Evolutionary conservation across 1,140 invertebrate genomes (phyloP).

Genomic region (Zeugodacus cucurbitae): DNA sequence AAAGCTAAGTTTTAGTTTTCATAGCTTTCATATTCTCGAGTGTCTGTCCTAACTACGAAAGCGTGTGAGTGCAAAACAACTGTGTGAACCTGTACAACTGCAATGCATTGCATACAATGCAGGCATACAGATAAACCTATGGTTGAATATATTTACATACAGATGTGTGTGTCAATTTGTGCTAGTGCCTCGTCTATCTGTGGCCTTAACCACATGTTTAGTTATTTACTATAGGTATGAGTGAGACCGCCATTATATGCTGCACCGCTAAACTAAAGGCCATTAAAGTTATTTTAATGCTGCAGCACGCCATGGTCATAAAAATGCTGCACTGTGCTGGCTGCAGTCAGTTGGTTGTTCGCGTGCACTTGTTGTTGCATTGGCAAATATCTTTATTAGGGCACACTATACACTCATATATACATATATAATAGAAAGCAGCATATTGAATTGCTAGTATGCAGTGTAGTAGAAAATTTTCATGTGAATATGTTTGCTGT

Average conservation of each 20-base stretch:
- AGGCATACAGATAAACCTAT: background rate
- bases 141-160: background rate
- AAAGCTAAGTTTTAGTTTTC: background rate
- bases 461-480: too few relatives aligned
- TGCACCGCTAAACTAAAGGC: background rate
- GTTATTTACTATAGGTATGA: background rate
- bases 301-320: background rate
- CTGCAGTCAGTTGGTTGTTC: background rate
- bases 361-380: background rate
- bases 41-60: background rate
- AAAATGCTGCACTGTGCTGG: background rate
- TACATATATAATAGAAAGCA: background rate
- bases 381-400: background rate
- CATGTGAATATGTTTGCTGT: too few relatives aligned
- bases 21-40: background rate
- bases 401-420: background rate
- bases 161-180: background rate
- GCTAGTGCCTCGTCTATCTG: background rate
- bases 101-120: background rate
- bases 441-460: background rate
- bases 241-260: background rate
- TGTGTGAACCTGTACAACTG: background rate
- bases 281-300: conserved; percentile 37
- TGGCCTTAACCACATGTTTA: background rate
- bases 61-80: background rate